Conservation (phyloP, 2,113 vertebrate species). For the Muntiacus muntjak region DNA sequence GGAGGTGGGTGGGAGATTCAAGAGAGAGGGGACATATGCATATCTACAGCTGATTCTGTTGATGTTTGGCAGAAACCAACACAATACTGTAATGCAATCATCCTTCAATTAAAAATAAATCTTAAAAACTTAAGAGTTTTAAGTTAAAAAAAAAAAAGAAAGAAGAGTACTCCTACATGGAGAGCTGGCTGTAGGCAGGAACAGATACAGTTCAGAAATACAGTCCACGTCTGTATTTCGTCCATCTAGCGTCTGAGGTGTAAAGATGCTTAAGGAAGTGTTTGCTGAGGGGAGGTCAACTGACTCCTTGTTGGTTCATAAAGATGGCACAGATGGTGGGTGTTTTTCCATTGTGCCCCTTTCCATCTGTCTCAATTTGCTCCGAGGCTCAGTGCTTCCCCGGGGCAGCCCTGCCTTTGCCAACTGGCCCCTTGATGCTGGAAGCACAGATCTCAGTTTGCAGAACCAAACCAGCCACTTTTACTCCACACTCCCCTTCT, state of each 20-base stretch:
- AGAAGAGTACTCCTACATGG: background rate
- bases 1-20: background rate
- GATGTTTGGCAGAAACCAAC: background rate
- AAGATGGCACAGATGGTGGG: fast-evolving
- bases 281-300: background rate
- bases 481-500: background rate
- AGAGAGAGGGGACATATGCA: background rate
- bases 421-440: background rate
- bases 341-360: background rate
- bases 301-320: background rate
- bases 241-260: fast-evolving
- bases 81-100: background rate
- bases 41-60: background rate
- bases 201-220: too few species aligned
- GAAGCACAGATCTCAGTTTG: background rate
- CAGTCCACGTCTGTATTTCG: fast-evolving
- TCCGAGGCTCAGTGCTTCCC: background rate
- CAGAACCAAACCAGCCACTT: background rate
- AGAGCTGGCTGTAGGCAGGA: background rate
- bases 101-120: background rate
- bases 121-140: background rate
- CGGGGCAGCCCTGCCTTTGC: background rate
- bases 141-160: background rate
- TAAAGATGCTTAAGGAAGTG: background rate
- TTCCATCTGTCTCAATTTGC: background rate